Conservation (phyloP, 1,140 invertebrate genomes). For the Trichonephila clavata region DNA sequence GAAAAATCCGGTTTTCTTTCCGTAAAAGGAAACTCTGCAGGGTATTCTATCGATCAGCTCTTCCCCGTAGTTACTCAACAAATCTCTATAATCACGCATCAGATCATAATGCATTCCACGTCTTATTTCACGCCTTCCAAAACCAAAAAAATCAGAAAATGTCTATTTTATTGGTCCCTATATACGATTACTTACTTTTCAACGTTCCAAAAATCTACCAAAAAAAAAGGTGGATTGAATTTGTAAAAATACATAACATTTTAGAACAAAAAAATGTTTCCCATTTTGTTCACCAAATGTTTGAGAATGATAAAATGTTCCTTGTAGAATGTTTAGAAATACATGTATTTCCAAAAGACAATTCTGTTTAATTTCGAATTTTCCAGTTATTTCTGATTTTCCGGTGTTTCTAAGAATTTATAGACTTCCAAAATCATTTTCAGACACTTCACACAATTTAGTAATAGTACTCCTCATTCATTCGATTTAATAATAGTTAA, state of each 20-base stretch:
- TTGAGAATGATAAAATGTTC: too few species aligned
- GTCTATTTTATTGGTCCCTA: neutral
- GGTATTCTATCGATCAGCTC: conserved; percentile 30
- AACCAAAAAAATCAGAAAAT: neutral
- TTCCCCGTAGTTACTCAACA: neutral
- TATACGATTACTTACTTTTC: neutral
- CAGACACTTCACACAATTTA: too few species aligned
- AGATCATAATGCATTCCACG: conserved; percentile 22
- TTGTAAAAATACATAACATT: neutral
- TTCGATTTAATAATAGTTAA: too few species aligned
- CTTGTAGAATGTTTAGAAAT: too few species aligned
- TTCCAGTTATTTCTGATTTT: too few species aligned
- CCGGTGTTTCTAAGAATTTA: too few species aligned
- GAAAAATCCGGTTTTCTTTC: conserved; percentile 36
- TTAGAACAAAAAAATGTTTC: neutral
- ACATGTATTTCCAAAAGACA: too few species aligned
- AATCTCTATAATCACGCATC: conserved; percentile 42
- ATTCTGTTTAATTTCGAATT: too few species aligned
- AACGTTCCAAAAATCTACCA: neutral
- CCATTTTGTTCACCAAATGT: neutral
- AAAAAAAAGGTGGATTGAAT: too few species aligned
- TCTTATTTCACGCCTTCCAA: neutral
- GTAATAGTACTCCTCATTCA: too few species aligned
- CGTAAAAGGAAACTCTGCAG: conserved; percentile 41
- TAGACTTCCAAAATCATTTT: too few species aligned